Conservation (phyloP, 2,797 vertebrate genomes). For the Tamandua tetradactyla region DNA sequence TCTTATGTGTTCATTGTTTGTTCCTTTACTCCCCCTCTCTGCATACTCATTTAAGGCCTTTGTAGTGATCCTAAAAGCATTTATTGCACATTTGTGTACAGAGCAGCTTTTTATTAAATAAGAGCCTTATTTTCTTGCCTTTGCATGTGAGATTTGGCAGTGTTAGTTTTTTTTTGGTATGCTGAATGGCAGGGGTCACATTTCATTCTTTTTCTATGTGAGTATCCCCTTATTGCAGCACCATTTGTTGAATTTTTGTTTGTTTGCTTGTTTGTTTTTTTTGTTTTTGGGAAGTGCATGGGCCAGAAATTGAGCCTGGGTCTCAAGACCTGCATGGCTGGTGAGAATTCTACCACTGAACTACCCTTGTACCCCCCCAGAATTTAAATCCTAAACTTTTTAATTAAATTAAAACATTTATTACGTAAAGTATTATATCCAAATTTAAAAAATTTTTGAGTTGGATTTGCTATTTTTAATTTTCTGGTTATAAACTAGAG, state of each 20-base stretch:
- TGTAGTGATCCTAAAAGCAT: background rate
- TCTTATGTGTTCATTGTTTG: slow-evolving; percentile 10
- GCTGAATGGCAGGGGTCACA: too few relatives aligned
- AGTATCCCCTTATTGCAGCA: too few relatives aligned
- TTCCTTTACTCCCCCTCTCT: background rate
- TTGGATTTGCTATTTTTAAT: slow-evolving; percentile 65
- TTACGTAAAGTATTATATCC: slow-evolving; percentile 24
- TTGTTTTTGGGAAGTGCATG: too few relatives aligned
- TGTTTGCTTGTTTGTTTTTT: too few relatives aligned
- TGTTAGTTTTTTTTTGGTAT: too few relatives aligned
- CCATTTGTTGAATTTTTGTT: too few relatives aligned
- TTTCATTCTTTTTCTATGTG: too few relatives aligned
- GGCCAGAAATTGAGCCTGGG: too few relatives aligned
- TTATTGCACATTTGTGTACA: slow-evolving; percentile 15
- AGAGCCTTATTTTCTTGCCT: slow-evolving; percentile 52
- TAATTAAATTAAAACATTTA: slow-evolving; percentile 47
- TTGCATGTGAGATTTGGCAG: background rate
- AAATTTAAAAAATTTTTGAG: slow-evolving; percentile 36
- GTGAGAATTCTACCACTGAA: too few relatives aligned
- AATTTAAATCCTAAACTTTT: slow-evolving; percentile 59
- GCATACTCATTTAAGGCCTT: background rate
- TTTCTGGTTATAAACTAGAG: slow-evolving; percentile 39
- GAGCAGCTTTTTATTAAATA: slow-evolving; percentile 39
- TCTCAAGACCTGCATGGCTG: too few relatives aligned
- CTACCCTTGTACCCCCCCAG: too few relatives aligned